Percentiles rank a stretch among this genome's conserved stretches.
These are phyloP conservation scores for Sminthurinus aureus DNA, from an alignment of 2,888 invertebrate genomes.

Conservation along the genomic window DNA sequence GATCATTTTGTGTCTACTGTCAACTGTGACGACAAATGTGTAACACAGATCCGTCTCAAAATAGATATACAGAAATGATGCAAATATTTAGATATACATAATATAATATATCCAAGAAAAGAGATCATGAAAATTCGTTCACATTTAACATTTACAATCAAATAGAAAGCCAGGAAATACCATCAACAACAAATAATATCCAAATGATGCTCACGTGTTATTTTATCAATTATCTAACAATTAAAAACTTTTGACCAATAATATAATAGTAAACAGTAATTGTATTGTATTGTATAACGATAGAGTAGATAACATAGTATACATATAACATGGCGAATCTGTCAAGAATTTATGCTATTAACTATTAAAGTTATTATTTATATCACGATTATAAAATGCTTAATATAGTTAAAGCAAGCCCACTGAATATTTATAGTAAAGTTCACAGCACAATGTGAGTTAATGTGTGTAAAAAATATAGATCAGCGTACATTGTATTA, in stretches of 20 bases:
- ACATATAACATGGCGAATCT: too few species aligned
- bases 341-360: neutral
- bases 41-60: neutral
- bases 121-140: neutral
- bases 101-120: neutral
- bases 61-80: neutral
- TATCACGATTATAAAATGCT: neutral
- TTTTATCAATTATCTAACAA: too few species aligned
- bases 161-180: neutral
- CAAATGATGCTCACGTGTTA: too few species aligned
- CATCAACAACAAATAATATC: neutral
- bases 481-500: neutral
- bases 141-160: conserved; percentile 20
- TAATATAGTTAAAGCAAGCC: conserved; percentile 7
- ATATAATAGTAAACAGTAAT: too few species aligned
- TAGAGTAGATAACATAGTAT: conserved; percentile 1
- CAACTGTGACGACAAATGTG: neutral
- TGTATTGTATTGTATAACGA: too few species aligned
- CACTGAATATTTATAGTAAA: neutral
- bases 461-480: neutral
- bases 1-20: neutral
- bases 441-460: neutral
- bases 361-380: neutral
- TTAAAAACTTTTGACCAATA: too few species aligned
- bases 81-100: neutral